Evolutionary conservation across 30 jellyfish, hydroid and myxozoan species (phyloP).

Genomic region (Haliclystus octoradiatus): DNA sequence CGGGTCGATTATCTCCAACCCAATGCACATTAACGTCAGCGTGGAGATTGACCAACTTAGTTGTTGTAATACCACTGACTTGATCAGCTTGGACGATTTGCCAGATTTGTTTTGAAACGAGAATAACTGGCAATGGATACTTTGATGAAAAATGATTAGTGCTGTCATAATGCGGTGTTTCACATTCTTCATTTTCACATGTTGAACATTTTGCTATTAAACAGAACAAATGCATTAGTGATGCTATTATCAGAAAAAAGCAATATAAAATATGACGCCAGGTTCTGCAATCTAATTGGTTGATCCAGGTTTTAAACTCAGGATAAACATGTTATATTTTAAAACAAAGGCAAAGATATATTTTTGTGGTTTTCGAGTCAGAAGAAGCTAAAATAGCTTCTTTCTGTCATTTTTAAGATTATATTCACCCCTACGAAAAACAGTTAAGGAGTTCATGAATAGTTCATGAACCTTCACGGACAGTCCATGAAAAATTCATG

Average conservation of each 20-base stretch:
- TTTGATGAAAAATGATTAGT: constrained; percentile 74
- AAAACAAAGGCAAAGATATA: neutral
- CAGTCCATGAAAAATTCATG: too few relatives aligned
- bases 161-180: constrained; percentile 37
- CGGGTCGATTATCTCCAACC: constrained; percentile 70
- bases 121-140: constrained; percentile 72
- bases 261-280: too few relatives aligned
- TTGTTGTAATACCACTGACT: constrained; percentile 20
- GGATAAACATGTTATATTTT: neutral
- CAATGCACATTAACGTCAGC: constrained; percentile 86
- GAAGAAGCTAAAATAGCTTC: too few relatives aligned
- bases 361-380: too few relatives aligned
- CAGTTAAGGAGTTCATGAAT: too few relatives aligned
- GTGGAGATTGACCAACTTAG: constrained; percentile 44
- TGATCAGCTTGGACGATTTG: constrained; percentile 58
- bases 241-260: too few relatives aligned
- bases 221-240: neutral
- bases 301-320: too few relatives aligned
- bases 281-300: too few relatives aligned
- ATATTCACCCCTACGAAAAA: too few relatives aligned
- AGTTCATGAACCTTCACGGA: too few relatives aligned
- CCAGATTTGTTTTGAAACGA: constrained; percentile 79
- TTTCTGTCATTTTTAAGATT: too few relatives aligned
- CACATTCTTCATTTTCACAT: constrained; percentile 17
- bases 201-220: constrained; percentile 19